phyloP scores from a whole-genome alignment of 1,140 invertebrate genomes.

The Oryctes rhinoceros region DNA sequence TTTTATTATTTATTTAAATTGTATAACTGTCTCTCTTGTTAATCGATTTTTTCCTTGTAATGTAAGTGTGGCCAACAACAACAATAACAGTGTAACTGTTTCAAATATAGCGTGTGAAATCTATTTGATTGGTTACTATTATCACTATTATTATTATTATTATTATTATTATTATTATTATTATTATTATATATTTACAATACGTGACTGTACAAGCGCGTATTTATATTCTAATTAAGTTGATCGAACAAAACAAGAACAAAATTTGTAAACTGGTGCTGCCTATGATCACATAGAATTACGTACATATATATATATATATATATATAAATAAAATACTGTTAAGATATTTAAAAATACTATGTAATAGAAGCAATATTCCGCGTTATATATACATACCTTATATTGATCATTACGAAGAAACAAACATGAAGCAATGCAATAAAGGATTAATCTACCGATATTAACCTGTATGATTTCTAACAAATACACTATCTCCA shows the following conservation, averaged over 20 bases:
- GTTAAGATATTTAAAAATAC: conserved; percentile 1
- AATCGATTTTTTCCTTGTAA: neutral
- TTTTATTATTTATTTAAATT: neutral
- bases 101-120: conserved; percentile 14
- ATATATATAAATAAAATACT: neutral
- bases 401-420: neutral
- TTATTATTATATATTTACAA: neutral
- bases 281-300: neutral
- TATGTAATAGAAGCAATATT: conserved; percentile 6
- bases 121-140: neutral
- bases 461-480: neutral
- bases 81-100: conserved; percentile 2
- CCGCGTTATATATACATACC: neutral
- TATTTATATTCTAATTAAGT: too few species aligned
- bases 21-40: too few species aligned
- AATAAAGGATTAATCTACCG: conserved; percentile 10
- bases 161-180: neutral
- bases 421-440: neutral
- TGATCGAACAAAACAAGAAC: neutral
- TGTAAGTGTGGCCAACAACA: neutral
- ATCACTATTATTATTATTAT: neutral
- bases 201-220: too few species aligned
- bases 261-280: conserved; percentile 2
- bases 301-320: too few species aligned
- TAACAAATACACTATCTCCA: too few species aligned